These are phyloP conservation scores for Hassar affinis DNA, from an alignment of 2,113 vertebrate genomes.

Conservation along the genomic window DNA sequence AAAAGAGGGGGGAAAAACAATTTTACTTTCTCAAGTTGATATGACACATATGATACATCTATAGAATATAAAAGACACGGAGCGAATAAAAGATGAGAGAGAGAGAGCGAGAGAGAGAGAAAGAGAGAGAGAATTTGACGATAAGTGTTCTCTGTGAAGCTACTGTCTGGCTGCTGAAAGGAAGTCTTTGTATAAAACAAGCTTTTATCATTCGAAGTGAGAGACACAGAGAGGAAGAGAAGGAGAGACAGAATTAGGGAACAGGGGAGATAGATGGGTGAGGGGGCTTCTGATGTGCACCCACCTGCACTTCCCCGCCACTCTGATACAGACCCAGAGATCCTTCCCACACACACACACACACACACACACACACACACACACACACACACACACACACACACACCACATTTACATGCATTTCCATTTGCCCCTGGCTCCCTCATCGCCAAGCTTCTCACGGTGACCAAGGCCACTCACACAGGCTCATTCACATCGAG, in stretches of 20 bases:
- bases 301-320: slow-evolving; percentile 51
- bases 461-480: slow-evolving; percentile 40
- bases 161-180: slow-evolving; percentile 52
- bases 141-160: slow-evolving; percentile 53
- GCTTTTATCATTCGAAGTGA: slow-evolving; percentile 50
- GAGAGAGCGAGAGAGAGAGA: slow-evolving; percentile 43
- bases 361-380: slow-evolving; percentile 10
- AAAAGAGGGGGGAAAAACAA: neutral
- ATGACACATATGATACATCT: slow-evolving; percentile 48
- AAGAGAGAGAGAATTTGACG: slow-evolving; percentile 51
- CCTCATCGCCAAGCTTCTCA: slow-evolving; percentile 35
- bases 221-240: slow-evolving; percentile 20
- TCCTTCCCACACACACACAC: slow-evolving; percentile 5
- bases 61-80: slow-evolving; percentile 41
- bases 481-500: slow-evolving; percentile 38
- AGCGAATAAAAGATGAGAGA: slow-evolving; percentile 40
- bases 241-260: slow-evolving; percentile 26
- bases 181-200: slow-evolving; percentile 55
- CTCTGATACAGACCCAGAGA: slow-evolving; percentile 31
- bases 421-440: slow-evolving; percentile 45
- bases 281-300: slow-evolving; percentile 50
- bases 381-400: slow-evolving; percentile 5
- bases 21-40: slow-evolving; percentile 49
- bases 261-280: slow-evolving; percentile 11
- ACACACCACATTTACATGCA: slow-evolving; percentile 35